Evolutionary conservation across 1,140 invertebrate genomes (phyloP), one percentile per base, ranked within the genome.

Genomic region (Cotesia chilonis): DNA sequence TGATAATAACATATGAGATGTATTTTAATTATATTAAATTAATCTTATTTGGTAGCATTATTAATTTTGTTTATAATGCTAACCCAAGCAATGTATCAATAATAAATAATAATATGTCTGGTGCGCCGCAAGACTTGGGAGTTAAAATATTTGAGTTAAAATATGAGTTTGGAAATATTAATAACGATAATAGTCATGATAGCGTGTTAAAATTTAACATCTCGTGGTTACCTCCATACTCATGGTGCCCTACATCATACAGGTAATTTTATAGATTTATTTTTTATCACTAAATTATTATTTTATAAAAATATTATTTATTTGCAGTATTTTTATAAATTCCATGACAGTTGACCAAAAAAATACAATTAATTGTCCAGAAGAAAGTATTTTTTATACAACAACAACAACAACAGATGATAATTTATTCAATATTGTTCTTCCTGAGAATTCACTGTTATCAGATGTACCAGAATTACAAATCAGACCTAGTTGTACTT

Each of bases 401-500:
- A 76, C 74, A 4, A 6, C 75, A 28, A 79, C 74, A 4, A 6
- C 75, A 28, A 28, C 28, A 28, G 78, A 79, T 72, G 47, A 61
- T 60, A 70, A 74, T 38, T 66, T 77, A 63, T 73, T 75, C 1
- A 70, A 74, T 9, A 75, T 80, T 9, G 6, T 81, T 20, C 17
- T 86, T n/a, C 84, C 85, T 10, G 73, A 80, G 77, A 75, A 74
- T 60, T 71, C 77, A 47, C 77, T 78, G 57, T 68, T 70, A 0
- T 63, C 68, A n/a, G 73, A 74, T n/a, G 68, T 82, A 7, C 71
- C 82, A 4, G 81, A 83, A 14, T 28, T 84, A 1, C 74, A 74
- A 64, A 74, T 85, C 17, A 74, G 72, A 71, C 79, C 78, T 4
- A 79, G 74, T 20, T 86, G 83, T 67, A 69, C 77, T 0, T 85